A percentile compares a stretch with the other conserved stretches of the same genome.
These are phyloP conservation scores for Scomber colias DNA, from an alignment of 2,113 vertebrate genomes.

Conservation along the genomic window DNA sequence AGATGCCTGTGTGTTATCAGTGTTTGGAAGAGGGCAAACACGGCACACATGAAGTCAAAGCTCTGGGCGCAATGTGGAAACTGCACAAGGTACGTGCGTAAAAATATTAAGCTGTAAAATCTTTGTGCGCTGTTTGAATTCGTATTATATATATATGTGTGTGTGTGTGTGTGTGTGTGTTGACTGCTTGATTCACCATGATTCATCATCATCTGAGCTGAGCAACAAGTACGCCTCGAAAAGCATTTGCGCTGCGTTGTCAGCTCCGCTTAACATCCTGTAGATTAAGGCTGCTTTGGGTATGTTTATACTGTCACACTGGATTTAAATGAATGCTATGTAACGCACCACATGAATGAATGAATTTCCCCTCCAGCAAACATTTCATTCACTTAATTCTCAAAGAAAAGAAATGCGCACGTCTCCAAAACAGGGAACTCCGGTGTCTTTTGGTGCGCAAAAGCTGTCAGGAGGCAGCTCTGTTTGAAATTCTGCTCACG, in stretches of 20 bases:
- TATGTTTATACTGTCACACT: conserved; percentile 10
- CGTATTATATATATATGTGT: too few species aligned
- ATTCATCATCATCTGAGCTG: conserved; percentile 24
- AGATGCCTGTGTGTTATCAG: conserved; percentile 97
- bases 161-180: too few species aligned
- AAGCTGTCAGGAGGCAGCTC: conserved; percentile 14
- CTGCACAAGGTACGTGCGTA: conserved; percentile 93
- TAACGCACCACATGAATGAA: not conserved
- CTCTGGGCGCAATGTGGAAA: conserved; percentile 99
- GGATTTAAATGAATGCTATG: conserved; percentile 30
- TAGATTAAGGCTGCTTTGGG: not conserved
- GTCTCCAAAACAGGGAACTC: not conserved
- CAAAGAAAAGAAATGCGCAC: not conserved
- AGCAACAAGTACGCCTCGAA: conserved; percentile 65
- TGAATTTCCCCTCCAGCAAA: not conserved
- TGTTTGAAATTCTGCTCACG: conserved; percentile 64
- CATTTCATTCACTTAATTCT: not conserved
- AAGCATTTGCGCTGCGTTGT: conserved; percentile 28
- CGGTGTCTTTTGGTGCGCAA: conserved; percentile 17
- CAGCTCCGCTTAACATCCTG: conserved; percentile 25
- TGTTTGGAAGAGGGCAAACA: conserved; percentile 97
- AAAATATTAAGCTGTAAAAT: not conserved
- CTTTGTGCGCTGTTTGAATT: not conserved
- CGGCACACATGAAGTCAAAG: conserved; percentile 96
- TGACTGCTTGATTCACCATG: not conserved